A percentile compares a stretch with the other conserved stretches of the same genome.
Evolutionary conservation across 2,113 vertebrate species (phyloP).

Genomic region (Heterochromis multidens): DNA sequence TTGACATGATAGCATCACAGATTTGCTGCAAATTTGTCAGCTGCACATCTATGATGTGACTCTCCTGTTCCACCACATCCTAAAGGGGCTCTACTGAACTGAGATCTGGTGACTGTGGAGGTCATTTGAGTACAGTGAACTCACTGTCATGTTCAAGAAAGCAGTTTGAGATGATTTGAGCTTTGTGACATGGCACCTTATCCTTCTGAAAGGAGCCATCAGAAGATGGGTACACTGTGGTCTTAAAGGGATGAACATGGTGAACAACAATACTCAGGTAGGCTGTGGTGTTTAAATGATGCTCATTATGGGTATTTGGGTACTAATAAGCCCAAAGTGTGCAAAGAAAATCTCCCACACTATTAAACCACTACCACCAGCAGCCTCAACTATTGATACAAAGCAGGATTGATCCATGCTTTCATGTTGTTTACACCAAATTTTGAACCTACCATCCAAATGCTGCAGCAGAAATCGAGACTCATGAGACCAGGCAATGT

Average conservation of each 20-base stretch:
- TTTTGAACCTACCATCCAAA: background rate
- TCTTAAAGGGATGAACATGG: background rate
- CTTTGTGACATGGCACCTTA: background rate
- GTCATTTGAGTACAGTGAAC: background rate
- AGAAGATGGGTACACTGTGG: no score
- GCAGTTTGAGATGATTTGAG: background rate
- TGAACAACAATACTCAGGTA: background rate
- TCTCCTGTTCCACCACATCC: background rate
- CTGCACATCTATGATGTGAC: no score
- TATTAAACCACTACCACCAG: background rate
- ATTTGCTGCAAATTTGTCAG: no score
- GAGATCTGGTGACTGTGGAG: background rate
- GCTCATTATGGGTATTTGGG: no score
- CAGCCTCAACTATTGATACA: background rate
- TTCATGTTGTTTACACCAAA: background rate
- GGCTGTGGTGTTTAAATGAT: no score
- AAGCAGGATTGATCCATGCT: background rate
- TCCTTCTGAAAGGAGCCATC: no score
- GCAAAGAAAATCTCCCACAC: background rate
- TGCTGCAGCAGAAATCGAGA: background rate
- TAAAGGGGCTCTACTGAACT: background rate
- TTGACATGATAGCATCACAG: background rate
- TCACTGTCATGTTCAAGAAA: background rate
- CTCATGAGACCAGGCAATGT: background rate
- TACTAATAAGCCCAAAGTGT: no score